These are phyloP conservation scores for Linnaemya tessellans DNA, from an alignment of 2,888 invertebrate species.

Conservation along the genomic window DNA sequence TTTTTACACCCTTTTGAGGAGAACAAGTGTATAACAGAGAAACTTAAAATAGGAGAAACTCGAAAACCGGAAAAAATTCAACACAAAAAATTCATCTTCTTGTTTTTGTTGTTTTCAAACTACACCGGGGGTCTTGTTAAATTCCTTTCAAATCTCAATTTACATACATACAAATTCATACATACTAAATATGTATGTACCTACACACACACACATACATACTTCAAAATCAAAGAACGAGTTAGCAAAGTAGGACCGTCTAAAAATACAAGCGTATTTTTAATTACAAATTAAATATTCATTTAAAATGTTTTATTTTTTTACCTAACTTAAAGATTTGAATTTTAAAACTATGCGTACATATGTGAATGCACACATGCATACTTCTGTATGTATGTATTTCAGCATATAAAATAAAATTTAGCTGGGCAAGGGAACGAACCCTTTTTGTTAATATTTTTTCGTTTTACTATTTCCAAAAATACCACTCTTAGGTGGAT, in stretches of 20 bases:
- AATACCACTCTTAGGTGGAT: slow-evolving; percentile 14
- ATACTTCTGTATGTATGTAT: no score
- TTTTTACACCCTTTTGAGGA: slow-evolving; percentile 10
- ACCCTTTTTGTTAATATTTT: neutral
- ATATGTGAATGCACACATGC: no score
- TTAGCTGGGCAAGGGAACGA: slow-evolving; percentile 36
- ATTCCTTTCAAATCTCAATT: slow-evolving; percentile 22
- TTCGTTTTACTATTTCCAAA: neutral
- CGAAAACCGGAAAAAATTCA: slow-evolving; percentile 25
- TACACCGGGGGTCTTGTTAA: slow-evolving; percentile 55
- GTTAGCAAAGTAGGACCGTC: no score
- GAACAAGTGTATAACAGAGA: slow-evolving; percentile 66
- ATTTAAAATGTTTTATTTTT: no score
- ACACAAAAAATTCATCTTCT: slow-evolving; percentile 9
- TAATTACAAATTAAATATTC: no score
- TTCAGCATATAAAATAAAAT: neutral
- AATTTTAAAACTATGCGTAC: no score
- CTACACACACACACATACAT: no score
- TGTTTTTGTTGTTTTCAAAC: slow-evolving; percentile 40
- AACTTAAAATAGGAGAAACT: slow-evolving; percentile 52
- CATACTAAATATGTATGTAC: neutral
- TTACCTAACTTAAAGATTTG: no score
- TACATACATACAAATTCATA: neutral
- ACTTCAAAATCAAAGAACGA: no score
- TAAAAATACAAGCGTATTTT: no score